Evolutionary conservation across 2,113 vertebrate species (phyloP), one percentile per base, ranked within the genome.

Genomic region (Nanger granti): DNA sequence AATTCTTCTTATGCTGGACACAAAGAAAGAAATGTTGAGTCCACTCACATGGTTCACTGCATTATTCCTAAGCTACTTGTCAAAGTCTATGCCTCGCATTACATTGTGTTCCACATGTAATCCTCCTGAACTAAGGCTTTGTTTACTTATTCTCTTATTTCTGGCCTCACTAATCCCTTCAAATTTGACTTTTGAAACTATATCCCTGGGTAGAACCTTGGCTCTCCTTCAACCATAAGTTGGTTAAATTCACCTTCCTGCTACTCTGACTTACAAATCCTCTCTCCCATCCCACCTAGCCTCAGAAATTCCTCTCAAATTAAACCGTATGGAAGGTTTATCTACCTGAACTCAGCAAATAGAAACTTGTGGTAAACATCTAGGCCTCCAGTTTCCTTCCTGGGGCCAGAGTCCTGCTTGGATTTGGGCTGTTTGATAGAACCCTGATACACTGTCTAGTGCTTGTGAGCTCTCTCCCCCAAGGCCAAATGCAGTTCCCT

Each of bases 111-210:
- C 41, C 14, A 22, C 31, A 24, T n/a, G 82, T 15, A 64, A 13
- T 59, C 69, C 31, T 94, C 10, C 66, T 41, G 17, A 47, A 8
- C 12, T 66, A 29, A 7, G 54, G 15, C 49, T 49, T 94, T 91
- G 14, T n/a, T 52, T 87, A 69, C 73, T 95, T 59, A 49, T 26
- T 95, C n/a, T 91, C 37, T 97, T 54, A 89, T 62, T 91, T 88
- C 62, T 12, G 73, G 15, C 84, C 44, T 87, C 17, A 44, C 64
- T 24, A 29, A 60, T 89, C 5, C 41, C 37, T 95, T 93, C 79
- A 52, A 34, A 69, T 93, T 86, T 86, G 91, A 92, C 57, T 96
- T 96, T 66, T 76, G 55, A 95, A 84, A 93, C 69, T 83, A 7
- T 79, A 41, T 94, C 20, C 10, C 28, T 76, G 22, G 22, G 41